These are phyloP conservation scores for Nothobranchius kuhntae DNA, from an alignment of 2,113 vertebrate species.

Conservation along the genomic window DNA sequence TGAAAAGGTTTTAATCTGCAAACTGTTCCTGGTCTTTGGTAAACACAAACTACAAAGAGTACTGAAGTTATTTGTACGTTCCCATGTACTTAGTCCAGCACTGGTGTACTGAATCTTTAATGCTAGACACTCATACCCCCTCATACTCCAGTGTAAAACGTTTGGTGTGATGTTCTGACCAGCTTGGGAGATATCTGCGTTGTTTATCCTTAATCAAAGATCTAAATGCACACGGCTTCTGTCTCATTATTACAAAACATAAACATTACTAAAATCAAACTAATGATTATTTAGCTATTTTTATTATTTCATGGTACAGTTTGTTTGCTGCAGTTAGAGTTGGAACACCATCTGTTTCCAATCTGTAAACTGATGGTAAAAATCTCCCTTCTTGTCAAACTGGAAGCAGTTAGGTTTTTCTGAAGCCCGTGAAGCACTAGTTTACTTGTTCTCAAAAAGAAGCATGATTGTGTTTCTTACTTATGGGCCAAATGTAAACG, in stretches of 20 bases:
- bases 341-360: slow-evolving; percentile 55
- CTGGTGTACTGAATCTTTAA: slow-evolving; percentile 2
- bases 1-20: slow-evolving; percentile 32
- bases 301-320: neutral
- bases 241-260: neutral
- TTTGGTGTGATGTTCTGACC: slow-evolving; percentile 13
- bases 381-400: slow-evolving; percentile 11
- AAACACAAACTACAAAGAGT: slow-evolving; percentile 17
- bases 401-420: slow-evolving; percentile 38
- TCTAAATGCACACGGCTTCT: slow-evolving; percentile 14
- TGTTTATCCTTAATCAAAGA: slow-evolving; percentile 10
- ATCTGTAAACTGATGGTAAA: slow-evolving; percentile 38
- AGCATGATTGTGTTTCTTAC: slow-evolving; percentile 16
- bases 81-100: slow-evolving; percentile 1
- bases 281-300: neutral
- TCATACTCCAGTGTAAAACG: slow-evolving; percentile 26
- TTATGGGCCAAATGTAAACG: slow-evolving; percentile 42
- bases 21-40: slow-evolving; percentile 20
- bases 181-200: slow-evolving; percentile 21
- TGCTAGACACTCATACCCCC: neutral
- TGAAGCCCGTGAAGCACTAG: slow-evolving; percentile 1
- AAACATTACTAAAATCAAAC: neutral
- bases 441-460: slow-evolving; percentile 25
- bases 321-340: slow-evolving; percentile 10
- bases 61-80: slow-evolving; percentile 26